Percentiles rank a stretch among this genome's conserved stretches.
Evolutionary conservation across 2,797 vertebrate genomes (phyloP).

Genomic region (Gymnoscopelus braueri): DNA sequence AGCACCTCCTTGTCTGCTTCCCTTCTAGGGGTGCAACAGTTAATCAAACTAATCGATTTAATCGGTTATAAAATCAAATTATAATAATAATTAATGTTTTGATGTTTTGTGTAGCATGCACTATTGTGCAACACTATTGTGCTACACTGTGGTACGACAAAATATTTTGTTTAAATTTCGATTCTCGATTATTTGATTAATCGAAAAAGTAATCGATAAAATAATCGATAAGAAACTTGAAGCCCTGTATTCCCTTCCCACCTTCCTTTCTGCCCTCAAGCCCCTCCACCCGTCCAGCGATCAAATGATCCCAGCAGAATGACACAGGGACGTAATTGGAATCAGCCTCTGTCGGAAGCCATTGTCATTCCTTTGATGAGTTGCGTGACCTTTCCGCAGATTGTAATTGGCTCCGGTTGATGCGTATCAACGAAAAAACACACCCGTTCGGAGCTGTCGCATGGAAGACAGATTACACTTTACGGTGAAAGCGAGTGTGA

Average conservation of each 20-base stretch:
- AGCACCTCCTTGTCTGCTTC: too few species aligned
- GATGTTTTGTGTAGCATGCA: too few species aligned
- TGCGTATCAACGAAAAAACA: slow-evolving; percentile 8
- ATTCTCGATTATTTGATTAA: too few species aligned
- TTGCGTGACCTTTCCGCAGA: slow-evolving; percentile 18
- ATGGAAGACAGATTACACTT: not conserved
- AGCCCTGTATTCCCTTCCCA: slow-evolving; percentile 12
- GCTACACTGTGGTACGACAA: too few species aligned
- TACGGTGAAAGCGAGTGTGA: not conserved
- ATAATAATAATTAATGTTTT: too few species aligned
- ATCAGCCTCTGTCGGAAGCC: slow-evolving; percentile 1
- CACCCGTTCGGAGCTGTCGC: not conserved
- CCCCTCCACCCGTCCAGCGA: not conserved
- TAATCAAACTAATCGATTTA: too few species aligned
- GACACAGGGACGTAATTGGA: slow-evolving; percentile 8
- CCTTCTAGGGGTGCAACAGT: too few species aligned
- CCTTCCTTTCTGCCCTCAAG: slow-evolving; percentile 2
- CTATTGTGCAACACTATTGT: too few species aligned
- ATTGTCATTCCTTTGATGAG: slow-evolving; percentile 23
- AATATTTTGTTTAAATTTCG: too few species aligned
- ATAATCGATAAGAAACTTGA: too few species aligned
- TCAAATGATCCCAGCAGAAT: slow-evolving; percentile 3
- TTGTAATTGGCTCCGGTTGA: slow-evolving; percentile 30
- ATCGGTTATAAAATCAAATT: too few species aligned
- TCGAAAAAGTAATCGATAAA: too few species aligned